Evolutionary conservation across 2,888 invertebrate genomes (phyloP), one percentile per base, ranked within the genome.

Genomic region (Tinea pellionella): DNA sequence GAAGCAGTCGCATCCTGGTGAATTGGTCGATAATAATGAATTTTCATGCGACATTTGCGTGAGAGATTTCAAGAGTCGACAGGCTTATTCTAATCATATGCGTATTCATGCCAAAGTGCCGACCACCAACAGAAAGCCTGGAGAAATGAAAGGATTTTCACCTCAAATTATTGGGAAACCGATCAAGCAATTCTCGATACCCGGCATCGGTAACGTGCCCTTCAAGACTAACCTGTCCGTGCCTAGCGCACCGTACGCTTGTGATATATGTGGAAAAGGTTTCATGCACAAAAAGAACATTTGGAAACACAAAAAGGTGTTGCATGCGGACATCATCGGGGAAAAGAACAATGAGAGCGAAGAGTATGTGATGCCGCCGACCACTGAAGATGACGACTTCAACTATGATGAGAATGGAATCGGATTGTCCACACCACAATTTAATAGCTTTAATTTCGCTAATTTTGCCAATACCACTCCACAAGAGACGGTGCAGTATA

Each of bases 181-280:
- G 0, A 80, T 84, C 60, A 41, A 30, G 65, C 80, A 82, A 58
- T 69, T 79, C 63, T 72, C 77, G 32, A 80, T 80, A 67, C 75
- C 77, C 29, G 74, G 78, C 63, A 15, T 47, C 57, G 37, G 37
- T 51, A 41, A 63, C 43, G 71, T 80, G 37, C 69, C 77, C 13
- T 84, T 78, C 63, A 84, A 84, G 67, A 76, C 82, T 55, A 78
- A 74, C 64, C 71, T 76, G 61, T 80, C 80, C 64, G 84, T 88
- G 65, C 84, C 86, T 61, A 85, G 86, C 60, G 88, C 88, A 60
- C 88, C 79, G 55, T 90, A 89, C 65, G 88, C 87, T 43, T 92
- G 92, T 69, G 90, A 92, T 62, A 81, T 89, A 55, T 92, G 92
- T 64, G 90, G 92, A n/a, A 90, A 90, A 69, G 88, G 88, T 30